Evolutionary conservation across 2,888 invertebrate genomes (phyloP).

Genomic region (Chaitophorus viminalis): DNA sequence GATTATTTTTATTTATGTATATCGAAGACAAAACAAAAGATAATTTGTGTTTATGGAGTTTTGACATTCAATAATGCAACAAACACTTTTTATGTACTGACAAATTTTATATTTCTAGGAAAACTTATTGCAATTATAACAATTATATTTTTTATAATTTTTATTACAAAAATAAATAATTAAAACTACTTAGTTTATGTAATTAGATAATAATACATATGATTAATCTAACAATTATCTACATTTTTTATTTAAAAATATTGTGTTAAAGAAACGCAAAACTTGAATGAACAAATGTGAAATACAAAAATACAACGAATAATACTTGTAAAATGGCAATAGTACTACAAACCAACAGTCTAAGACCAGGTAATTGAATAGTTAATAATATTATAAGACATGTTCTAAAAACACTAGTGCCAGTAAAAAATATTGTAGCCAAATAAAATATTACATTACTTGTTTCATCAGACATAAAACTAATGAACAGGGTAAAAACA

Average conservation of each 20-base stretch:
- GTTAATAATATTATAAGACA: constrained; percentile 68
- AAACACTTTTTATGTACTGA: background rate
- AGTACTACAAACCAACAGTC: constrained; percentile 69
- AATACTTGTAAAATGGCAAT: constrained; percentile 69
- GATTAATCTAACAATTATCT: background rate
- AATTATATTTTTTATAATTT: constrained; percentile 29
- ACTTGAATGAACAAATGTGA: constrained; percentile 70
- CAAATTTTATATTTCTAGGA: constrained; percentile 27
- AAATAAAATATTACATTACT: constrained; percentile 69
- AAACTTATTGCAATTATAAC: constrained; percentile 13
- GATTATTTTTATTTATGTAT: constrained; percentile 45
- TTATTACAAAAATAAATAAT: background rate
- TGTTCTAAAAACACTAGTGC: constrained; percentile 69
- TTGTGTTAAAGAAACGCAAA: constrained; percentile 65
- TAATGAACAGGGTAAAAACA: constrained; percentile 68
- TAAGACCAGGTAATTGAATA: constrained; percentile 69
- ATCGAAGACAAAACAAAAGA: constrained; percentile 24
- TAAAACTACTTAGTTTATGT: background rate
- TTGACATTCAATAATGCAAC: constrained; percentile 13
- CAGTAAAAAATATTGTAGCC: constrained; percentile 69
- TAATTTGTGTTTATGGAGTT: constrained; percentile 43
- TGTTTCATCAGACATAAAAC: constrained; percentile 68
- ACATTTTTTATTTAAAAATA: background rate
- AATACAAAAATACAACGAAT: constrained; percentile 70
- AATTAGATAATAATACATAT: constrained; percentile 2